These are phyloP conservation scores for Theonella swinhoei DNA, from an alignment of 37 sponge, comb jelly and placozoan genomes.

Conservation along the genomic window DNA sequence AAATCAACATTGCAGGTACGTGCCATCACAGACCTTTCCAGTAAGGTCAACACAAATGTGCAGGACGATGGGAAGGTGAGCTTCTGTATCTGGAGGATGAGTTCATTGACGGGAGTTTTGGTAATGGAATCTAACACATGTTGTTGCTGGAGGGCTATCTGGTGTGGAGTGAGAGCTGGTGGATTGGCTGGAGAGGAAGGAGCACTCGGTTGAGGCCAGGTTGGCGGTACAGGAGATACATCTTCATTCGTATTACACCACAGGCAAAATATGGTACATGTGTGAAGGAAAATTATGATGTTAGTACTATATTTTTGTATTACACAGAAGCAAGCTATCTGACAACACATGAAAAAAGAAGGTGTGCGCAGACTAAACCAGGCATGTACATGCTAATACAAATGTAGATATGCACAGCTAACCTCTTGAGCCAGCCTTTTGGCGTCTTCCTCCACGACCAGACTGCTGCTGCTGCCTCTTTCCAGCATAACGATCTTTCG, in stretches of 20 bases:
- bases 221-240: neutral
- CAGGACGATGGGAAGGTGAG: slow-evolving; percentile 53
- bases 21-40: slow-evolving; percentile 55
- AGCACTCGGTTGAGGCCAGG: neutral
- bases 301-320: no score
- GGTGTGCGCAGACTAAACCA: no score
- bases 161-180: neutral
- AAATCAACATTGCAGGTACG: no score
- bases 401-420: no score
- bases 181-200: neutral
- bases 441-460: neutral
- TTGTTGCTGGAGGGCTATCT: neutral
- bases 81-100: slow-evolving; percentile 12
- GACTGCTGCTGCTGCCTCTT: neutral
- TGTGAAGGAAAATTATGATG: neutral
- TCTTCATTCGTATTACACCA: neutral
- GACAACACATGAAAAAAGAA: no score
- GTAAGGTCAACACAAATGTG: slow-evolving; percentile 34
- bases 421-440: neutral
- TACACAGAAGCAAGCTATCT: no score
- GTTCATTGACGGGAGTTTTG: slow-evolving; percentile 6
- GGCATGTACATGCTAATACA: no score
- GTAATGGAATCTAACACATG: neutral
- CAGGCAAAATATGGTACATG: neutral
- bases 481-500: neutral